Conservation (phyloP, 1,140 invertebrate species). For the Bathynomus jamesi region DNA sequence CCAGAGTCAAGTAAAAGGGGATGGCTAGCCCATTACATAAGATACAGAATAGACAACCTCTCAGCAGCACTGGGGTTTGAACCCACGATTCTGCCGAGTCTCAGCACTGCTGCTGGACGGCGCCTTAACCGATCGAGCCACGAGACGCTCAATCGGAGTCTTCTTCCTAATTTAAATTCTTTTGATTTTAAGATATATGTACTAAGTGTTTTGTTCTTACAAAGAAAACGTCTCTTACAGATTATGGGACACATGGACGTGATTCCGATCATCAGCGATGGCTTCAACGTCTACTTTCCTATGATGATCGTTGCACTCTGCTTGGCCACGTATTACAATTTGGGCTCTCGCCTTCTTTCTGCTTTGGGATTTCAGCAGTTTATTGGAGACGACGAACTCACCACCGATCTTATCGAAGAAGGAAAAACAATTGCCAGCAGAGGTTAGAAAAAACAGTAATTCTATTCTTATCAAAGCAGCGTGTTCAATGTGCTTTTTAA, state of each 20-base stretch:
- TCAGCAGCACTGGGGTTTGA: too few species aligned
- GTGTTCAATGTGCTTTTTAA: background rate
- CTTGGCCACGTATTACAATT: slow-evolving; percentile 86
- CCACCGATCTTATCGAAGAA: slow-evolving; percentile 85
- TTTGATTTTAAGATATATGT: too few species aligned
- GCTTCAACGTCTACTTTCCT: slow-evolving; percentile 98
- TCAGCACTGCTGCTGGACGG: too few species aligned
- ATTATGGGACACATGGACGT: slow-evolving; percentile 99
- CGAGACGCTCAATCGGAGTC: too few species aligned
- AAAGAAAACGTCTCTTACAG: slow-evolving; percentile 50
- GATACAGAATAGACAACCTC: too few species aligned
- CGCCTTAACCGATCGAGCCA: too few species aligned
- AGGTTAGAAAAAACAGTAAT: slow-evolving; percentile 48
- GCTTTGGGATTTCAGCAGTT: slow-evolving; percentile 91
- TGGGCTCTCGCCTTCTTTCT: slow-evolving; percentile 81
- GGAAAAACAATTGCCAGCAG: slow-evolving; percentile 51
- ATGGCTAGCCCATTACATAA: too few species aligned
- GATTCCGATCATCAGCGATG: slow-evolving; percentile 90
- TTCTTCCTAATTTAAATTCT: too few species aligned
- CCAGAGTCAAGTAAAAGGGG: too few species aligned
- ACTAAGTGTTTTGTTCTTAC: too few species aligned
- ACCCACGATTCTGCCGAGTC: too few species aligned
- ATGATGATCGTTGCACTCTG: slow-evolving; percentile 92
- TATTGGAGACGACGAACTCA: slow-evolving; percentile 79
- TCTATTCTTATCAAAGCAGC: slow-evolving; percentile 54